Conservation (phyloP, 2,888 invertebrate genomes). For the Phrixothrix hirtus region DNA sequence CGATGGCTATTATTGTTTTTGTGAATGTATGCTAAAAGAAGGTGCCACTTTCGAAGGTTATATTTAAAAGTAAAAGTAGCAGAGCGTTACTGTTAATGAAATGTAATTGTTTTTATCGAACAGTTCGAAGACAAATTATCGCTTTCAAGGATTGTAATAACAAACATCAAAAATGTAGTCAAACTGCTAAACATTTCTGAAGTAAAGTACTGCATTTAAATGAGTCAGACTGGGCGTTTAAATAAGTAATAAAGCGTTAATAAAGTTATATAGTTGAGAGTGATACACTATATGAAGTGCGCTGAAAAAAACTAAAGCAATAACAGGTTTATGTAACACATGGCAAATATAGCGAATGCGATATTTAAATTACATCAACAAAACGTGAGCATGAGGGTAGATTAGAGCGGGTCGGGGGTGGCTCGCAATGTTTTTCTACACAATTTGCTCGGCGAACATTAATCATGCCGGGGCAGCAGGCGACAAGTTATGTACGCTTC, state of each 20-base stretch:
- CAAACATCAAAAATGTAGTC: neutral
- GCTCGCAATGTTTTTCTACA: conserved; percentile 58
- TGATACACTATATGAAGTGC: neutral
- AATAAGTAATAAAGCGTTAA: neutral
- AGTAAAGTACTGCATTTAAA: neutral
- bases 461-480: conserved; percentile 49
- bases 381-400: conserved; percentile 34
- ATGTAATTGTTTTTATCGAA: too few relatives aligned
- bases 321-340: conserved; percentile 20
- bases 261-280: too few relatives aligned
- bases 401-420: conserved; percentile 38
- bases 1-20: too few relatives aligned
- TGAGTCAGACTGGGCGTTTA: neutral
- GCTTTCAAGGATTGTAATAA: neutral
- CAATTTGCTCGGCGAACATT: conserved; percentile 59
- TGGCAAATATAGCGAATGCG: conserved; percentile 35
- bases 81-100: too few relatives aligned
- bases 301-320: conserved; percentile 2
- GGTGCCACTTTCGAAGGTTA: too few relatives aligned
- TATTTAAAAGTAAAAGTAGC: too few relatives aligned
- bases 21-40: too few relatives aligned
- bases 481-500: conserved; percentile 34
- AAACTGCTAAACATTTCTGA: neutral
- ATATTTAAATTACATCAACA: conserved; percentile 39
- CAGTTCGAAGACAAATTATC: too few relatives aligned